phyloP scores from a whole-genome alignment of 2,888 invertebrate genomes.

The Vesta saturnalis region DNA sequence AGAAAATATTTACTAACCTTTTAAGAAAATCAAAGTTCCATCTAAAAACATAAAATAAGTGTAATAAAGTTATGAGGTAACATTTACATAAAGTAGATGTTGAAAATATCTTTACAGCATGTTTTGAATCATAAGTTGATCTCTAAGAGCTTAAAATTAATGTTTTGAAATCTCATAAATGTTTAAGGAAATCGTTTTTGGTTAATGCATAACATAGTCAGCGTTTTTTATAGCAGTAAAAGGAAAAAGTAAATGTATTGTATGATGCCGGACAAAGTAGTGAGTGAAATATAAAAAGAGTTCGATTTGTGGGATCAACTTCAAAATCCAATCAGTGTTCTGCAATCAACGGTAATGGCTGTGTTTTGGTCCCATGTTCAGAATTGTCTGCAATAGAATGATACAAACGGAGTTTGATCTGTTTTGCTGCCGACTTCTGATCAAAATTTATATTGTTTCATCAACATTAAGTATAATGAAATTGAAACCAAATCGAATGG shows the following conservation, averaged over 20 bases:
- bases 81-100: not conserved
- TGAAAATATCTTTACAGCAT: not conserved
- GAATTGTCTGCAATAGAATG: constrained; percentile 29
- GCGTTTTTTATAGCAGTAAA: constrained; percentile 16
- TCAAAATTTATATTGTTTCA: constrained; percentile 18
- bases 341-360: constrained; percentile 59
- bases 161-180: constrained; percentile 11
- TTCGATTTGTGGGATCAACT: constrained; percentile 56
- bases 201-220: constrained; percentile 13
- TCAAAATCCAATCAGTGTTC: constrained; percentile 60
- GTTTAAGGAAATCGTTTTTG: not conserved
- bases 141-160: not conserved
- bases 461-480: constrained; percentile 14
- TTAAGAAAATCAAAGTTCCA: too few relatives aligned
- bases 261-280: constrained; percentile 28
- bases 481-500: not conserved
- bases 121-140: not conserved
- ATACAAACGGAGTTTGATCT: constrained; percentile 30
- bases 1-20: too few relatives aligned
- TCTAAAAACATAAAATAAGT: too few relatives aligned
- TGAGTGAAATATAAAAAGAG: constrained; percentile 50
- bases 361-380: constrained; percentile 50
- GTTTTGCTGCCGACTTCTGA: constrained; percentile 17
- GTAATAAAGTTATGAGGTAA: too few relatives aligned
- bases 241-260: constrained; percentile 28